Base-by-base conservation (phyloP, 2,888 invertebrate species). In the Tanypteryx hageni region DNA sequence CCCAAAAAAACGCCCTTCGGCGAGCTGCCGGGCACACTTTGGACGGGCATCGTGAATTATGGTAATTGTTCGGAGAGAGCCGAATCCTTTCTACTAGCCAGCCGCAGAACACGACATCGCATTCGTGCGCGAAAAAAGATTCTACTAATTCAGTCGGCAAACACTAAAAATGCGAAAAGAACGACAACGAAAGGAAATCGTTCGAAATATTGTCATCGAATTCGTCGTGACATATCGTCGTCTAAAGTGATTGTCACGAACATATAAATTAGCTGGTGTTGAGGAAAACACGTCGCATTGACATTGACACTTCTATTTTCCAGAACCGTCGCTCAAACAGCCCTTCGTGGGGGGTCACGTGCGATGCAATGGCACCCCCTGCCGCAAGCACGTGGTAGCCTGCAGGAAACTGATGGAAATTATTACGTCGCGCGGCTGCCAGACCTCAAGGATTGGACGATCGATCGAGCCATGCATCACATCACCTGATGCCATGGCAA, bases 401-500 rank as follows among this genome's bases (percentile, higher is more conserved):
- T 64, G 18, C 1, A 22, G 11, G 22, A 9, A 68, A 68, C 18
- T 68, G 68, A 22, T 68, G 68, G 9, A 68, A 68, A 68, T 68
- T 18, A 22, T 68, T 9, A 22, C 22, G 68, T 68, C 68, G 22
- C 68, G 68, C 68, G 22, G 68, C n/a, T 68, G 68, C 44, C 44
- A 44, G 44, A 44, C 44, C n/a, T 22, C 68, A 68, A 68, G 68
- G 68, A 68, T 68, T 18, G n/a, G 68, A n/a, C 68, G 68, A 68
- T 68, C 68, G 68, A 68, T 68, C n/a, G 68, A 68, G 68, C 68
- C 64, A 64, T 64, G 64, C 64, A 64, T 14, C 68, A 22, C 68
- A 68, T 68, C 68, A 68, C n/a, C 68, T 68, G 68, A 68, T n/a
- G 22, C 68, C 68, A 68, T 68, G n/a, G 68, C 68, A 68, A 68